phyloP scores from a whole-genome alignment of 2,797 vertebrate species.

The Uromys caudimaculatus region DNA sequence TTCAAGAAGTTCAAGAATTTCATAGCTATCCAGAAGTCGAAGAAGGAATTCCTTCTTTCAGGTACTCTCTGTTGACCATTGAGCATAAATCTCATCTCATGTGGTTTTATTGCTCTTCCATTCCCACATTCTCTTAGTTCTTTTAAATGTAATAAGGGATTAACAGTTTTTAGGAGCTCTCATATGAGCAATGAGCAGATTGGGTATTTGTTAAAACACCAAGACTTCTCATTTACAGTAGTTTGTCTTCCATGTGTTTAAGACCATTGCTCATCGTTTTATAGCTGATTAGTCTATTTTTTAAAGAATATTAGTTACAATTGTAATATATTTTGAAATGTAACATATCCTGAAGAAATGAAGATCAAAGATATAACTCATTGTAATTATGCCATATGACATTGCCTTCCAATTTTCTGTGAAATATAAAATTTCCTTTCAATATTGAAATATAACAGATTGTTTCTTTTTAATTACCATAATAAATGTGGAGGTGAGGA shows the following conservation, averaged over 20 bases:
- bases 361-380: conserved; percentile 55
- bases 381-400: conserved; percentile 46
- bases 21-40: not conserved
- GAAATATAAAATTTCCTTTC: conserved; percentile 71
- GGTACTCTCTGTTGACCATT: not conserved
- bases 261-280: conserved; percentile 17
- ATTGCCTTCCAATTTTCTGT: conserved; percentile 67
- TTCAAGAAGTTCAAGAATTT: not conserved
- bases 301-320: conserved; percentile 20
- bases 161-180: conserved; percentile 31
- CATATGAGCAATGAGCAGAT: conserved; percentile 8
- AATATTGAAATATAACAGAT: conserved; percentile 73
- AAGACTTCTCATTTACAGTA: conserved; percentile 48
- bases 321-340: conserved; percentile 42
- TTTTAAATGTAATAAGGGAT: conserved; percentile 3
- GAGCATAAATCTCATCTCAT: not conserved
- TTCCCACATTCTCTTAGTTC: not conserved
- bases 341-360: conserved; percentile 11
- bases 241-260: conserved; percentile 44
- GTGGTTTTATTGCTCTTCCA: not conserved
- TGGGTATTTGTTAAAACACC: conserved; percentile 7
- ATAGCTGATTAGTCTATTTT: conserved; percentile 40
- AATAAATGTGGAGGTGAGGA: conserved; percentile 64
- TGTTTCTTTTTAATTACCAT: conserved; percentile 64
- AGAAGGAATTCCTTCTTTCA: not conserved